Conservation (phyloP, 2,797 vertebrate genomes). For the Diplodus sargus region DNA sequence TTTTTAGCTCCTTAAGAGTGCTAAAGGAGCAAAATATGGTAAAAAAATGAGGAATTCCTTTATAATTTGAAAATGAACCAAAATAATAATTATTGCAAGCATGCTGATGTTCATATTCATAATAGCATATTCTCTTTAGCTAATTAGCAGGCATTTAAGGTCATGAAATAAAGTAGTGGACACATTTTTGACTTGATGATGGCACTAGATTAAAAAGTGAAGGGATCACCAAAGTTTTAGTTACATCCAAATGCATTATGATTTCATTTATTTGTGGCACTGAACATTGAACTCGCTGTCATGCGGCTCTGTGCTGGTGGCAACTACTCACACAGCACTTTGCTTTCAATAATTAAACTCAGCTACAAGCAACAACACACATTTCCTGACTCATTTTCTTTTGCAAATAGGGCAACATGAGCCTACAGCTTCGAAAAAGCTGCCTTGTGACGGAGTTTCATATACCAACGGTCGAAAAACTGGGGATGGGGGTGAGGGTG, state of each 20-base stretch:
- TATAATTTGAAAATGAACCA: neutral
- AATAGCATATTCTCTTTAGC: neutral
- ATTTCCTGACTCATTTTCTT: conserved; percentile 49
- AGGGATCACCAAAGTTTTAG: neutral
- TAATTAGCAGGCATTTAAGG: neutral
- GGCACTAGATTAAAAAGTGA: neutral
- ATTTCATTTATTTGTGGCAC: neutral
- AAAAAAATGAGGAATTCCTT: neutral
- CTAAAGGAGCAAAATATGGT: neutral
- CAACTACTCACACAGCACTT: conserved; percentile 16
- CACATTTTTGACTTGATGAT: neutral
- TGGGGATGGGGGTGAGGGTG: neutral
- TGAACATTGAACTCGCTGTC: neutral
- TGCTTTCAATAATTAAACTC: conserved; percentile 43
- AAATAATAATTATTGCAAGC: neutral
- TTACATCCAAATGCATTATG: neutral
- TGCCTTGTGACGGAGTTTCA: conserved; percentile 30
- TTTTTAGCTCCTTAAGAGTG: conserved; percentile 20
- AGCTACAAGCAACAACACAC: conserved; percentile 32
- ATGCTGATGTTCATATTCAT: neutral
- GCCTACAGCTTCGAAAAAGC: conserved; percentile 52
- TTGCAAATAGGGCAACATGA: conserved; percentile 59
- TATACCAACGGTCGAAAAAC: conserved; percentile 42
- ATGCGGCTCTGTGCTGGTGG: conserved; percentile 1
- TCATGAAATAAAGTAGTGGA: neutral